phyloP scores from a whole-genome alignment of 2,888 invertebrate genomes.

The Ecdyonurus torrentis region DNA sequence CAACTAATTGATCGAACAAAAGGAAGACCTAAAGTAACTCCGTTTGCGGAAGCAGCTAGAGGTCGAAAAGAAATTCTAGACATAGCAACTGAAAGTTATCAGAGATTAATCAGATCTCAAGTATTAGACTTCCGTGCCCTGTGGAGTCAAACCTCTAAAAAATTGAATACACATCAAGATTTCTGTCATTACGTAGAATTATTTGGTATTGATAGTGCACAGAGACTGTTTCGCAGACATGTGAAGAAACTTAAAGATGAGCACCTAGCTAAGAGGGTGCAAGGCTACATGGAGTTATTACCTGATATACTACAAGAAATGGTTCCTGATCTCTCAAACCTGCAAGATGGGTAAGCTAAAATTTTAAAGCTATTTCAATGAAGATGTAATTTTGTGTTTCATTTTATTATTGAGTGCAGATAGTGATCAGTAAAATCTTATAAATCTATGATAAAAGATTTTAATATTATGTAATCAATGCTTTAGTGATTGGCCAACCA shows the following conservation, averaged over 20 bases:
- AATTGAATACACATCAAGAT: slow-evolving; percentile 72
- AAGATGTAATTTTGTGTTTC: slow-evolving; percentile 6
- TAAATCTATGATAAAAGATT: not conserved
- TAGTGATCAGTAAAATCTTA: not conserved
- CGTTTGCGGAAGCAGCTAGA: slow-evolving; percentile 69
- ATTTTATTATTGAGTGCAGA: slow-evolving; percentile 17
- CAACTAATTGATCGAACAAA: slow-evolving; percentile 87
- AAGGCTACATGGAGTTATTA: slow-evolving; percentile 58
- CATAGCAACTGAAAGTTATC: slow-evolving; percentile 78
- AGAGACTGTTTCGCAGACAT: slow-evolving; percentile 58
- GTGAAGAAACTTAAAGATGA: slow-evolving; percentile 68
- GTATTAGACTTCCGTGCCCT: slow-evolving; percentile 52
- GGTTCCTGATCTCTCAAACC: slow-evolving; percentile 54
- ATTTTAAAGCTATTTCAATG: not conserved
- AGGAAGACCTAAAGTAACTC: slow-evolving; percentile 44
- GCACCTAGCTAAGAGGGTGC: slow-evolving; percentile 55
- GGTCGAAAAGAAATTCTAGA: slow-evolving; percentile 77
- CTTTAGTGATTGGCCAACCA: slow-evolving; percentile 72
- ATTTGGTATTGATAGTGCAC: slow-evolving; percentile 73
- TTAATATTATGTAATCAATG: slow-evolving; percentile 13
- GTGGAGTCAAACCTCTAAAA: slow-evolving; percentile 76
- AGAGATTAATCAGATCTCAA: slow-evolving; percentile 67
- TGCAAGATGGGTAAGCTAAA: slow-evolving; percentile 42
- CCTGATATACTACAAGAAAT: slow-evolving; percentile 60
- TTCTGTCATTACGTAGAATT: slow-evolving; percentile 78